Conservation (phyloP, 2,113 vertebrate genomes). For the Anarhynchus alexandrinus region DNA sequence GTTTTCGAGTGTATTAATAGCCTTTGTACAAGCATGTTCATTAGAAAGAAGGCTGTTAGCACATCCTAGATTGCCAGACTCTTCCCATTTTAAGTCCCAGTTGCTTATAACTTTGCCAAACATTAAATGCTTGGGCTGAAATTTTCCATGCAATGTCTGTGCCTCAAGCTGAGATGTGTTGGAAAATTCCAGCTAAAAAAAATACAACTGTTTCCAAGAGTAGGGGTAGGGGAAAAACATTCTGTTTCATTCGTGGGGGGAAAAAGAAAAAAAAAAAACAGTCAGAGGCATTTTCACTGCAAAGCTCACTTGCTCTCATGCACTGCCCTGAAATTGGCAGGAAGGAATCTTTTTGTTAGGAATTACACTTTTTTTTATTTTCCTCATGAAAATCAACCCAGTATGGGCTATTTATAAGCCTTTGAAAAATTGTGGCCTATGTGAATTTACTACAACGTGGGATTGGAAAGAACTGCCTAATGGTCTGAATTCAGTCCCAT, state of each 20-base stretch:
- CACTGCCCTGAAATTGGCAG: background rate
- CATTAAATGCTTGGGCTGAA: background rate
- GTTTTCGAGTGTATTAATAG: background rate
- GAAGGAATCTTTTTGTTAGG: background rate
- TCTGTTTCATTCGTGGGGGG: background rate
- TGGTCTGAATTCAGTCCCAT: background rate
- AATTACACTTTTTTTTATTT: background rate
- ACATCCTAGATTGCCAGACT: background rate
- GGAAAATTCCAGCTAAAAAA: constrained; percentile 46
- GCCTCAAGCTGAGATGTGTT: constrained; percentile 25
- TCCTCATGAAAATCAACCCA: background rate
- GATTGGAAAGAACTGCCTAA: background rate
- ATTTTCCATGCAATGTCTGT: constrained; percentile 11
- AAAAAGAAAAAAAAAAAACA: background rate
- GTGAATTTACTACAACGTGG: background rate
- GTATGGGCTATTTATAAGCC: background rate
- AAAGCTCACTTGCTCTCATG: background rate
- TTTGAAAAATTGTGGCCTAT: background rate
- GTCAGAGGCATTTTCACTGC: background rate
- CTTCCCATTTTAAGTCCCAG: background rate
- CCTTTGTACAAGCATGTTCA: background rate
- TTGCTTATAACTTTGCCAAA: constrained; percentile 14
- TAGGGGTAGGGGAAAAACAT: background rate
- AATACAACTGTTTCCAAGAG: background rate
- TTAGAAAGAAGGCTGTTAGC: constrained; percentile 5